A percentile compares a stretch with the other conserved stretches of the same genome.
Conservation (phyloP, 2,797 vertebrate species). For the Oryzias sinensis region DNA sequence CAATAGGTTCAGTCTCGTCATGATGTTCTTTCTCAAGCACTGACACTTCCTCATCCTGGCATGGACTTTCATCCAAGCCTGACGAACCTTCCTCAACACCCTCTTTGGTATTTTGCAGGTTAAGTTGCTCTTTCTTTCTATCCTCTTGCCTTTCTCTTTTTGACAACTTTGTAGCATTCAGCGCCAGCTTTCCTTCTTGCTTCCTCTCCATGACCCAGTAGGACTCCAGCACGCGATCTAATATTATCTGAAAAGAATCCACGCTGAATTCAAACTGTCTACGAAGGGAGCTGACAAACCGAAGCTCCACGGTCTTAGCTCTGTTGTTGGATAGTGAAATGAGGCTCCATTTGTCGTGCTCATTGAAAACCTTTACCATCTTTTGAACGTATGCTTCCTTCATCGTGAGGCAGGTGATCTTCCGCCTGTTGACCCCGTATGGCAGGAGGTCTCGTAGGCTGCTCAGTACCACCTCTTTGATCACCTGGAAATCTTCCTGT, state of each 20-base stretch:
- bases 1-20: conserved; percentile 18
- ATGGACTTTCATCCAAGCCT: conserved; percentile 2
- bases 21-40: conserved; percentile 29
- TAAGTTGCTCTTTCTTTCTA: conserved; percentile 24
- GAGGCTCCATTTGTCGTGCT: conserved; percentile 93
- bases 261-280: conserved; percentile 98
- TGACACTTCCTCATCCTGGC: conserved; percentile 20
- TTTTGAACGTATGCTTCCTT: conserved; percentile 97
- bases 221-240: conserved; percentile 86
- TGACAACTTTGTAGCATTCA: conserved; percentile 35
- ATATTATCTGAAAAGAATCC: conserved; percentile 95
- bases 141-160: conserved; percentile 25
- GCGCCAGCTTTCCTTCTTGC: conserved; percentile 31
- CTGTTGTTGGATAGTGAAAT: conserved; percentile 95
- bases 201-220: conserved; percentile 81
- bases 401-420: conserved; percentile 92
- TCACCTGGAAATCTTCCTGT: conserved; percentile 90
- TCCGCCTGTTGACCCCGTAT: conserved; percentile 89
- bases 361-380: conserved; percentile 95
- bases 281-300: conserved; percentile 90
- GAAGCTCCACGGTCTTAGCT: conserved; percentile 91
- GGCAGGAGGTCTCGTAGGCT: conserved; percentile 84
- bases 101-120: conserved; percentile 16
- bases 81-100: conserved; percentile 30
- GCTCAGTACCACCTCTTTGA: conserved; percentile 91